Conservation (phyloP, 1,140 invertebrate genomes). For the Lordiphosa clarofinis region DNA sequence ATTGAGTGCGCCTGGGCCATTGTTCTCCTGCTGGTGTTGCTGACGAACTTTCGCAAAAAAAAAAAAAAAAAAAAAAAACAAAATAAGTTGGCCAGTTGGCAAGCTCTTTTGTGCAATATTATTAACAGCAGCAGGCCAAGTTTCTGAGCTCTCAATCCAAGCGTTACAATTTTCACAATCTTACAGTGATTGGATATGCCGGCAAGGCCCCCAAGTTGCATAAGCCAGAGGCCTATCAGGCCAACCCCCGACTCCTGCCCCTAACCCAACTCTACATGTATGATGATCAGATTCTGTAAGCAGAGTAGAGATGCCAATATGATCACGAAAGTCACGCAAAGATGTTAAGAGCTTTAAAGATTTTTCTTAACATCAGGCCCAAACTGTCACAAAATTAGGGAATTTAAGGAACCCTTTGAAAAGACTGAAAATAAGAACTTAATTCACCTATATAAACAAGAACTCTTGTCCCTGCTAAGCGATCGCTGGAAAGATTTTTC, state of each 20-base stretch:
- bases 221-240: slow-evolving; percentile 34
- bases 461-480: too few relatives aligned
- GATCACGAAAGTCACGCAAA: neutral
- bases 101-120: slow-evolving; percentile 70
- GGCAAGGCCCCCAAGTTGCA: slow-evolving; percentile 64
- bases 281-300: slow-evolving; percentile 10
- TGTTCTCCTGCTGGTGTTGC: slow-evolving; percentile 52
- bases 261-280: slow-evolving; percentile 25
- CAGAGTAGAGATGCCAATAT: slow-evolving; percentile 5
- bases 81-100: neutral
- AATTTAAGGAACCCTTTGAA: too few relatives aligned
- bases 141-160: slow-evolving; percentile 72
- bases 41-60: slow-evolving; percentile 67
- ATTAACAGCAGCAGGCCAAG: slow-evolving; percentile 58
- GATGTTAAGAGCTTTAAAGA: neutral
- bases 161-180: slow-evolving; percentile 77
- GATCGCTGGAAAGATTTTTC: too few relatives aligned
- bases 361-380: too few relatives aligned
- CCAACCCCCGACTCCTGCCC: slow-evolving; percentile 3
- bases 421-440: too few relatives aligned
- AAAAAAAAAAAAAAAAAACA: too few relatives aligned
- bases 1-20: slow-evolving; percentile 59
- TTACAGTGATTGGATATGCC: slow-evolving; percentile 72
- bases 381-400: too few relatives aligned
- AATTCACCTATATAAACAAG: too few relatives aligned